Evolutionary conservation across 2,888 invertebrate species (phyloP), one percentile per base, ranked within the genome.

Genomic region (Orchesella flavescens): DNA sequence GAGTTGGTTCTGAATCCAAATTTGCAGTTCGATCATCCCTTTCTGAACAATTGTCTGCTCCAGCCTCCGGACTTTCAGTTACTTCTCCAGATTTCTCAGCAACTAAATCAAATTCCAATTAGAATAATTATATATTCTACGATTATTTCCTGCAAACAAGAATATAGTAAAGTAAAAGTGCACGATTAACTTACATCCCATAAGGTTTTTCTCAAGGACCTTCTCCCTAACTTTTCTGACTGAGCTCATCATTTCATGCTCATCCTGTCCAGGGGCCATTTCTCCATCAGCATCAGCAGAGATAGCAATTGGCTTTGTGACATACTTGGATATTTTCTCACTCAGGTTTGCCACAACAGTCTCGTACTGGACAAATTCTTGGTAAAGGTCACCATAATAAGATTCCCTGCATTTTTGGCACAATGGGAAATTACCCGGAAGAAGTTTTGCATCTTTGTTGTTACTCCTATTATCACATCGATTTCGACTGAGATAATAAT

Each of bases 211-310:
- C 7, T 74, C 68, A 1, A 66, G 15, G 0, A 74, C 68, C 7
- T 68, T 73, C n/a, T 43, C 53, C 13, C 74, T 57, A 46, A 81
- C 68, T 49, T 53, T 44, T n/a, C 44, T 74, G 19, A 81, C 73
- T 10, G 49, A 9, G 53, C 24, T 68, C 80, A 81, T 81, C 7
- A 81, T 68, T 44, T 66, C 68, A 59, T 81, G 80, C 13, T 66
- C 80, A 23, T 73, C 19, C 12, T 7, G 2, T 59, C 1, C 21
- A 23, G 1, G 7, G 13, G 49, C 19, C 13, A n/a, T 43, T 9
- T 24, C 17, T 4, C 24, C 44, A 19, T 23, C 21, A 12, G 1
- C 23, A 19, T 53, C 24, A 55, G 74, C 73, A 13, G 80, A 81
- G 17, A 21, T 34, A 2, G 68, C 80, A 46, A 81, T 74, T 19